Evolutionary conservation across 2,888 invertebrate species (phyloP), one percentile per base, ranked within the genome.

Genomic region (Notocelia uddmanniana): DNA sequence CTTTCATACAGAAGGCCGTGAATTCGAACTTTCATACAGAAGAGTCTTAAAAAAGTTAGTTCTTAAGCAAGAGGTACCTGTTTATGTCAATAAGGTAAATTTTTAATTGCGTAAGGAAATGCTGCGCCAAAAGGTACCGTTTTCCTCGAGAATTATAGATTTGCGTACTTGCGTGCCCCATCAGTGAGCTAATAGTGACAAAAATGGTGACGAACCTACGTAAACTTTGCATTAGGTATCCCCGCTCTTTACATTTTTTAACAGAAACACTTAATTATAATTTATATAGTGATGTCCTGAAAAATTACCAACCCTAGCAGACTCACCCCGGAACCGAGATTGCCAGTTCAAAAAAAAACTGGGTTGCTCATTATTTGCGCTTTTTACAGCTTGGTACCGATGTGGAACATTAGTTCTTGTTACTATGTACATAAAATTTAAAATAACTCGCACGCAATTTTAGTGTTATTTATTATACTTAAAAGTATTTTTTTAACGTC

Each of bases 291-390:
- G 31, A 34, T 31, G 19, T 37, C 13, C 58, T 57, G 41, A 57
- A 45, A 66, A 26, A 26, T 13, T 50, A 8, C 8, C 71, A 71
- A 55, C 71, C 71, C 67, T 67, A 71, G n/a, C 26, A 15, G 13
- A 13, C 15, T 26, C 70, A 18, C 9, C 58, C 15, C 6, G 50
- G 15, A n/a, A 54, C 71, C 54, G 60, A 54, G 48, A 72, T 68
- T 59, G 67, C 72, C 62, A 34, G 72, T 62, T 31, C 52, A 57
- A 57, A 72, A 67, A 72, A 71, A 72, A 68, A 72, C 50, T 72
- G 50, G 67, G 72, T 48, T 72, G 57, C 68, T 68, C 72, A 68
- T 72, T 72, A 68, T 72, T 72, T 72, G 67, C 62, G 23, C 50
- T 62, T 68, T 72, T 62, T 72, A 60, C 67, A 54, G 67, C 60